These are phyloP conservation scores for Cephalopholis sonnerati DNA, from an alignment of 2,113 vertebrate genomes.

Conservation along the genomic window DNA sequence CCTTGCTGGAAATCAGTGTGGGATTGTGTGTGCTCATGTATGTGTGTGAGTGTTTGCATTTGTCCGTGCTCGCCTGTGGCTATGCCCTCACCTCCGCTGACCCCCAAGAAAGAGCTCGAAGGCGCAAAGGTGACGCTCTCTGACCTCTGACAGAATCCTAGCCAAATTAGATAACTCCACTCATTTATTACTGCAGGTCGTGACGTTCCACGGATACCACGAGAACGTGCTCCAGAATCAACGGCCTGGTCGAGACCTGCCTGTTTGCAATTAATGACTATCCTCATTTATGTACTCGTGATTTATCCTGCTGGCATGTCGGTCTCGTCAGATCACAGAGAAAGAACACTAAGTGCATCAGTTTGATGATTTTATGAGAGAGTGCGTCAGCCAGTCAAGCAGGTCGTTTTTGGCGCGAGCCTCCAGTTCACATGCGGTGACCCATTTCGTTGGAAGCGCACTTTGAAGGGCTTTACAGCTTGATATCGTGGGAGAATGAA, in stretches of 20 bases:
- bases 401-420: neutral
- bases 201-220: slow-evolving; percentile 47
- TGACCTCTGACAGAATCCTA: slow-evolving; percentile 69
- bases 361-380: slow-evolving; percentile 13
- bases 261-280: slow-evolving; percentile 45
- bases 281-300: slow-evolving; percentile 40
- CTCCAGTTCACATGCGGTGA: slow-evolving; percentile 15
- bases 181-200: slow-evolving; percentile 69
- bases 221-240: slow-evolving; percentile 47
- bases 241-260: slow-evolving; percentile 27
- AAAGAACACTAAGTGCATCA: neutral
- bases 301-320: slow-evolving; percentile 9
- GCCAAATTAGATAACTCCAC: slow-evolving; percentile 73
- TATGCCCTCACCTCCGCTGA: slow-evolving; percentile 72
- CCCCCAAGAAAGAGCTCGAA: slow-evolving; percentile 71
- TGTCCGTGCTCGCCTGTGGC: slow-evolving; percentile 66
- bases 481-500: slow-evolving; percentile 42
- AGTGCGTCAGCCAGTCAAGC: slow-evolving; percentile 32
- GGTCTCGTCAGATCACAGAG: slow-evolving; percentile 18
- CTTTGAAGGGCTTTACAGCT: neutral
- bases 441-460: neutral
- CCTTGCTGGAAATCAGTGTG: slow-evolving; percentile 53
- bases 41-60: slow-evolving; percentile 57
- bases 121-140: slow-evolving; percentile 61
- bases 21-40: slow-evolving; percentile 31